These are phyloP conservation scores for Caiman crocodilus DNA, from an alignment of 2,797 vertebrate species.

Conservation along the genomic window DNA sequence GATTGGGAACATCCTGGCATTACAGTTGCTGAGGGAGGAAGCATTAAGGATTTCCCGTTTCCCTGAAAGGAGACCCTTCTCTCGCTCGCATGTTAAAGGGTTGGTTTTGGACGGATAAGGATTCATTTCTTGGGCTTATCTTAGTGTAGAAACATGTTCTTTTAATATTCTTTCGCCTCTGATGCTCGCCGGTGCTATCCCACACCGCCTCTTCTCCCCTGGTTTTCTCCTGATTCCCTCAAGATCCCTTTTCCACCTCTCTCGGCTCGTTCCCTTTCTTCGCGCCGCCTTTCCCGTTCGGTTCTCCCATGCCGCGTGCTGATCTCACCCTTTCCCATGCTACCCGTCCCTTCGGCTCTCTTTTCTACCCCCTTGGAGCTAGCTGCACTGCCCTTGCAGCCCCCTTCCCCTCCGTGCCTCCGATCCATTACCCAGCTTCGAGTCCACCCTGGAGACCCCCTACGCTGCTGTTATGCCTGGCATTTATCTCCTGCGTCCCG, in stretches of 20 bases:
- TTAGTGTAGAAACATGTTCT: conserved; percentile 69
- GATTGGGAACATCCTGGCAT: conserved; percentile 88
- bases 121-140: conserved; percentile 82
- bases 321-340: not conserved
- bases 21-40: conserved; percentile 83
- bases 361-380: fast-evolving
- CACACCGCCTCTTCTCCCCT: not conserved
- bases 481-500: not conserved
- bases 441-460: not conserved
- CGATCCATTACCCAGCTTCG: not conserved
- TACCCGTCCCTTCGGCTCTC: not conserved
- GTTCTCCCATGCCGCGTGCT: not conserved
- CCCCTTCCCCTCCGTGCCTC: not conserved
- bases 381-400: not conserved
- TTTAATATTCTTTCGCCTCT: conserved; percentile 37
- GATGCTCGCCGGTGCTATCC: not conserved
- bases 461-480: not conserved
- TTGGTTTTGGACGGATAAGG: conserved; percentile 81
- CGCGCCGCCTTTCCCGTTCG: not conserved
- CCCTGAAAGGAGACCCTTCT: conserved; percentile 82
- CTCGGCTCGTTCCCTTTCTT: not conserved
- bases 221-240: not conserved
- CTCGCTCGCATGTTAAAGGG: conserved; percentile 68
- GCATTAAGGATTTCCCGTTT: conserved; percentile 83
- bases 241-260: not conserved